Conservation (phyloP, 1,140 invertebrate genomes). For the Pomacea maculata region DNA sequence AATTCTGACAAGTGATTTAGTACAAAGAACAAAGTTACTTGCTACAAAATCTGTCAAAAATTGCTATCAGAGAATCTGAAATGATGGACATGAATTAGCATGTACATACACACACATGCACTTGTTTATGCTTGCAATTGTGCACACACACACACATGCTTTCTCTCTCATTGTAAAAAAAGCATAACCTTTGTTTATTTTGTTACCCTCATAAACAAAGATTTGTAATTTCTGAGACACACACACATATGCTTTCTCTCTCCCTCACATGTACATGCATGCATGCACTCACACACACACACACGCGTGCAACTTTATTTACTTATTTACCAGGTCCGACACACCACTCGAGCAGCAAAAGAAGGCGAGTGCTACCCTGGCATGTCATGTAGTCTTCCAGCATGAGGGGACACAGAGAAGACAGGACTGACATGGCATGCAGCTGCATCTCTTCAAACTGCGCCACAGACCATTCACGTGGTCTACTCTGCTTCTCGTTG, state of each 20-base stretch:
- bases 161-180: background rate
- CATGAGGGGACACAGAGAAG: constrained; percentile 61
- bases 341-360: constrained; percentile 66
- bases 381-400: constrained; percentile 65
- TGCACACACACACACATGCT: background rate
- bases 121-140: background rate
- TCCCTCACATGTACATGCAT: background rate
- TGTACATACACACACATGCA: background rate
- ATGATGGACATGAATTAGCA: background rate
- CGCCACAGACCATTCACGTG: constrained; percentile 60
- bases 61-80: background rate
- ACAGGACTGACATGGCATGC: constrained; percentile 59
- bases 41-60: background rate
- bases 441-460: constrained; percentile 67
- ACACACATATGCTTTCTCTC: background rate
- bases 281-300: constrained; percentile 3
- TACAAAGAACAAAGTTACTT: background rate
- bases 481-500: constrained; percentile 52
- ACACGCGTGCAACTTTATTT: background rate
- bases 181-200: too few relatives aligned
- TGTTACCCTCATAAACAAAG: too few relatives aligned
- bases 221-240: background rate
- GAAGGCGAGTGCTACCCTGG: constrained; percentile 62
- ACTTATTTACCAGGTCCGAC: constrained; percentile 51
- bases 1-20: too few relatives aligned